Conservation (phyloP, 2,113 vertebrate genomes). For the Maccullochella peelii region DNA sequence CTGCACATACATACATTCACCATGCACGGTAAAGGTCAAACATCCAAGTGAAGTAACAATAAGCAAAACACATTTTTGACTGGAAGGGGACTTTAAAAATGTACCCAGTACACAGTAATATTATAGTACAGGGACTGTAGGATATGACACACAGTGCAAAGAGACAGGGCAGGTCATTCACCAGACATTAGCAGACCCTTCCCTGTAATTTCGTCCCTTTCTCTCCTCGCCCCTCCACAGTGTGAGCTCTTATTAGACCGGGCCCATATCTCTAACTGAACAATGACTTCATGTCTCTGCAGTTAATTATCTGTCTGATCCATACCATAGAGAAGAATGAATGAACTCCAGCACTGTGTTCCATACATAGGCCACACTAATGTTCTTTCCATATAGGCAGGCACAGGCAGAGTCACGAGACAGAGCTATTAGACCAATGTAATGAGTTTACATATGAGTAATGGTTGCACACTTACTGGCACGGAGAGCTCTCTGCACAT, state of each 20-base stretch:
- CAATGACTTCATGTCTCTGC: slow-evolving; percentile 74
- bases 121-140: neutral
- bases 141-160: neutral
- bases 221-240: slow-evolving; percentile 44
- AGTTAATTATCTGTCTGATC: slow-evolving; percentile 80
- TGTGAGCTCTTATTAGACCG: slow-evolving; percentile 49
- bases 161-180: slow-evolving; percentile 29
- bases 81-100: neutral
- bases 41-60: neutral
- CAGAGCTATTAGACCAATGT: slow-evolving; percentile 73
- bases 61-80: neutral
- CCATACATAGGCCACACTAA: slow-evolving; percentile 71
- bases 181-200: slow-evolving; percentile 27
- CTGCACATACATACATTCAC: neutral
- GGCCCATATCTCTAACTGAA: slow-evolving; percentile 69
- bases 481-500: slow-evolving; percentile 40
- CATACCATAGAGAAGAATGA: slow-evolving; percentile 74
- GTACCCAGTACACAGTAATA: neutral
- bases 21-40: neutral
- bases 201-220: slow-evolving; percentile 40
- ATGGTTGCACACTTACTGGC: slow-evolving; percentile 59
- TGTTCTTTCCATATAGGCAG: slow-evolving; percentile 68
- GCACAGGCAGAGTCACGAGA: slow-evolving; percentile 51
- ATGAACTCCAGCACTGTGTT: slow-evolving; percentile 65
- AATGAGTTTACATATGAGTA: slow-evolving; percentile 80